Evolutionary conservation across 1,140 invertebrate genomes (phyloP).

Genomic region (Eupeodes corollae): DNA sequence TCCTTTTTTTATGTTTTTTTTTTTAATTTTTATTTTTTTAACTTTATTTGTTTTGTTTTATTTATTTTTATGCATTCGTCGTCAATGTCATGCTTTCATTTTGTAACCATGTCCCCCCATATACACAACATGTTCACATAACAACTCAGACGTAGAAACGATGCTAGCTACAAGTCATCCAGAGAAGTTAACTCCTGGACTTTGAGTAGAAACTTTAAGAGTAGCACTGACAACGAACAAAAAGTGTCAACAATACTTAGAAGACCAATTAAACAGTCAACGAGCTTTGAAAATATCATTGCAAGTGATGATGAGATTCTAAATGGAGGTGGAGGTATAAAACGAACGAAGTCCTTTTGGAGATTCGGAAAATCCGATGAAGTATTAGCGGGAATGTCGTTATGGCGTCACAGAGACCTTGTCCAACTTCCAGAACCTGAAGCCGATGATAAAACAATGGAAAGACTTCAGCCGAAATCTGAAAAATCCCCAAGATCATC

Average conservation of each 20-base stretch:
- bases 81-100: no score
- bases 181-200: slow-evolving; percentile 33
- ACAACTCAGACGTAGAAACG: slow-evolving; percentile 22
- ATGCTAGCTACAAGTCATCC: slow-evolving; percentile 25
- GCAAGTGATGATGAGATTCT: slow-evolving; percentile 34
- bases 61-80: no score
- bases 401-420: slow-evolving; percentile 74
- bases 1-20: no score
- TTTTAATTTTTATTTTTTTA: no score
- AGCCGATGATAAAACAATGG: slow-evolving; percentile 16
- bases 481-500: no score
- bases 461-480: neutral
- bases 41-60: no score
- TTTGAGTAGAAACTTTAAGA: slow-evolving; percentile 30
- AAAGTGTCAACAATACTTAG: slow-evolving; percentile 34
- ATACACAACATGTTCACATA: neutral
- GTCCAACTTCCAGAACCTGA: slow-evolving; percentile 43
- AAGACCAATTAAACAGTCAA: slow-evolving; percentile 38
- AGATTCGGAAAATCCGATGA: slow-evolving; percentile 57
- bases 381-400: slow-evolving; percentile 69
- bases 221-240: slow-evolving; percentile 28
- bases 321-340: slow-evolving; percentile 42
- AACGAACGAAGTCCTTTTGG: slow-evolving; percentile 75
- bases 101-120: neutral
- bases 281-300: slow-evolving; percentile 40